A percentile compares a stretch with the other conserved stretches of the same genome.
Conservation (phyloP, 2,888 invertebrate genomes). For the Diabrotica balteata region DNA sequence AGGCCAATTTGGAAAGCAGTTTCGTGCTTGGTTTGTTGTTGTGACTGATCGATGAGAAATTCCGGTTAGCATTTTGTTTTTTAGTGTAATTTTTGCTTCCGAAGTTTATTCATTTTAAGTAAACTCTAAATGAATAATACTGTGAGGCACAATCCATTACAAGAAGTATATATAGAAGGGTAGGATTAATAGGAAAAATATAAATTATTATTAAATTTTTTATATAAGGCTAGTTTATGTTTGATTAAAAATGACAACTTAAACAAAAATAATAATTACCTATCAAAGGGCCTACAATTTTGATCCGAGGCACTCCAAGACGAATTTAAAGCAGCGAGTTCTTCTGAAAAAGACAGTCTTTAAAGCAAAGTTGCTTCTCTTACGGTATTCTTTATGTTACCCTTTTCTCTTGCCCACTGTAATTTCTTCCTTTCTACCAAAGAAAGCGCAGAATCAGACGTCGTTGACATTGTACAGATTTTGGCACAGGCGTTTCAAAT, state of each 20-base stretch:
- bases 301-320: conserved; percentile 69
- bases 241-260: background rate
- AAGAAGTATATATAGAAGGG: no score
- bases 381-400: conserved; percentile 61
- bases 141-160: no score
- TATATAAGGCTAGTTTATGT: no score
- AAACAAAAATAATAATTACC: conserved; percentile 7
- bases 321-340: conserved; percentile 78
- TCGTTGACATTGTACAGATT: conserved; percentile 47
- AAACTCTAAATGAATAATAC: no score
- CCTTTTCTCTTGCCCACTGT: conserved; percentile 93
- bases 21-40: no score
- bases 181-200: no score
- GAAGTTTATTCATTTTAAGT: no score
- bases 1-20: no score
- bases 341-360: conserved; percentile 66
- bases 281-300: conserved; percentile 8
- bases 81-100: no score
- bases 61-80: no score
- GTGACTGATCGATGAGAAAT: no score
- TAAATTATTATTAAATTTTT: no score
- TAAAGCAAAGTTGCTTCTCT: conserved; percentile 8
- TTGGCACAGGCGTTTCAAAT: conserved; percentile 18
- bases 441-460: conserved; percentile 58
- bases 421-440: conserved; percentile 87